Conservation (phyloP, 2,113 vertebrate genomes). For the Tor tambroides region DNA sequence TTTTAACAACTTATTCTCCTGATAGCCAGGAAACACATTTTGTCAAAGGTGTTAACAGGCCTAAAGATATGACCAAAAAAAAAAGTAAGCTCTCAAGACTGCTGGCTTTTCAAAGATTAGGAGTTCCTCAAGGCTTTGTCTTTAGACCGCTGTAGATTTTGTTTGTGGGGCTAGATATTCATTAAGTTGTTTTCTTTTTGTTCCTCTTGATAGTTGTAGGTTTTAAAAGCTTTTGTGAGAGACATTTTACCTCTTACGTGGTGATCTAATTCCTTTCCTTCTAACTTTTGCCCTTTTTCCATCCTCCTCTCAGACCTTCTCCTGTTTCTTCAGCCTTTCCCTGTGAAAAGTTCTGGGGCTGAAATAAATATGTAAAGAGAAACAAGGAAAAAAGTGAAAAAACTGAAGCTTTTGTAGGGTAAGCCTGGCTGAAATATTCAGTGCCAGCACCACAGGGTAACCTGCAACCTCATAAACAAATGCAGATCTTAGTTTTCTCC, state of each 20-base stretch:
- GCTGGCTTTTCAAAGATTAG: not conserved
- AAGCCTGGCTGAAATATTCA: conserved; percentile 48
- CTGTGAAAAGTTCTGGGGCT: conserved; percentile 35
- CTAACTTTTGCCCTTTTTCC: conserved; percentile 65
- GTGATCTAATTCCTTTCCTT: conserved; percentile 69
- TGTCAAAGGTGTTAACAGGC: not conserved
- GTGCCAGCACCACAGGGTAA: conserved; percentile 29
- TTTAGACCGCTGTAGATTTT: not conserved
- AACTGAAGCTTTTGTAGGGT: conserved; percentile 47
- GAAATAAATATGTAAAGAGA: conserved; percentile 41
- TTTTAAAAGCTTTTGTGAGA: conserved; percentile 29
- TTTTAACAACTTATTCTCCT: not conserved
- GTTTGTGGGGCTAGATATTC: not conserved
- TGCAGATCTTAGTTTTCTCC: conserved; percentile 5
- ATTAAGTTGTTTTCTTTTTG: not conserved
- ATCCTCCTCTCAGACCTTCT: conserved; percentile 67
- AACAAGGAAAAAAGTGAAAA: conserved; percentile 35
- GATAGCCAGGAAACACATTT: not conserved
- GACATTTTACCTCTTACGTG: conserved; percentile 47
- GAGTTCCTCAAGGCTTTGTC: conserved; percentile 14
- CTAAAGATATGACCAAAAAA: not conserved
- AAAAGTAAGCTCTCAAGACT: not conserved
- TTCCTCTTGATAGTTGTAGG: not conserved
- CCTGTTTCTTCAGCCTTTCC: conserved; percentile 75
- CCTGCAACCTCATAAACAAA: conserved; percentile 27